Evolutionary conservation across 2,113 vertebrate species (phyloP).

Genomic region (Boulengeromyrus knoepffleri): DNA sequence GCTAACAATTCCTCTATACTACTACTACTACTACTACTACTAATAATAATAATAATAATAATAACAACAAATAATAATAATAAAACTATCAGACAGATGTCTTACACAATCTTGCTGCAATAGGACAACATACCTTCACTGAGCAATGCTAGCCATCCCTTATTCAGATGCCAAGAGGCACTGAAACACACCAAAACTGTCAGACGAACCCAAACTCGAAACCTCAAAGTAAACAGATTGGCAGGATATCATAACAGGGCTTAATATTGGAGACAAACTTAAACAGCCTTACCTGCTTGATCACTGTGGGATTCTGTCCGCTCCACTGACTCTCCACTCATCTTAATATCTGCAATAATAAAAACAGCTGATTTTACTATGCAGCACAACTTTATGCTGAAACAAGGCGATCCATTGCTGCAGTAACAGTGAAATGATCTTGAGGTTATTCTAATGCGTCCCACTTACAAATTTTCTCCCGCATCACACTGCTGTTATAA

Average conservation of each 20-base stretch:
- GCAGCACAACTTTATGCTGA: conserved; percentile 67
- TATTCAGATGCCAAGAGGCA: neutral
- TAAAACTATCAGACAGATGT: neutral
- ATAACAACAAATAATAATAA: neutral
- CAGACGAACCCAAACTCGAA: neutral
- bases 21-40: neutral
- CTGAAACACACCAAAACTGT: neutral
- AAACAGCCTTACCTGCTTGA: conserved; percentile 73
- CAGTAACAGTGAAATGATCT: conserved; percentile 72
- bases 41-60: neutral
- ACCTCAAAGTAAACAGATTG: neutral
- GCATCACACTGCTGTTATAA: conserved; percentile 65
- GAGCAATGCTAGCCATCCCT: neutral
- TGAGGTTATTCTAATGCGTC: conserved; percentile 78
- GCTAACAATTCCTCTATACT: neutral
- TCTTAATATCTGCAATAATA: conserved; percentile 86
- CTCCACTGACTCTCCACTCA: conserved; percentile 81
- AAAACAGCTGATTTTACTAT: conserved; percentile 84
- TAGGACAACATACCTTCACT: neutral
- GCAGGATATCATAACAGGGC: neutral
- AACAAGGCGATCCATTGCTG: conserved; percentile 61
- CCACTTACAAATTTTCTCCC: conserved; percentile 72
- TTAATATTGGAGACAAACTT: neutral
- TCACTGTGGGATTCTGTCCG: conserved; percentile 65
- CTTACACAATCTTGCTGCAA: neutral